Evolutionary conservation across 1,140 invertebrate genomes (phyloP), one percentile per base, ranked within the genome.

Genomic region (Tribolium castaneum): DNA sequence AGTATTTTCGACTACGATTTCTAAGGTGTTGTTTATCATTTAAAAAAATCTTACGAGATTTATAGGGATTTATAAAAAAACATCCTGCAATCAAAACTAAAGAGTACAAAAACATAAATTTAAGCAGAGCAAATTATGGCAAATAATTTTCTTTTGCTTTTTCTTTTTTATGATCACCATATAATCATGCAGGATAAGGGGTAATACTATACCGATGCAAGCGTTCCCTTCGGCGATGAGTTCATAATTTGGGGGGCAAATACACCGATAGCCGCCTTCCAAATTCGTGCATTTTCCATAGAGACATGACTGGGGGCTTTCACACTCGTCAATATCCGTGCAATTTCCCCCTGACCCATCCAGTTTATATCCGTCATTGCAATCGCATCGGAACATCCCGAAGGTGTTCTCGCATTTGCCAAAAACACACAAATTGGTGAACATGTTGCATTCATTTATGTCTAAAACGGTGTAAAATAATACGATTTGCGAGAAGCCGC

Each of bases 341-440:
- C 94, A 95, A 66, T 86, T 85, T 10, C 86, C 86, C 1, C 93
- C 93, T 6, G 92, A 92, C 6, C 91, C 87, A 82, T 96, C 95
- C 1, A 96, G 88, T 82, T 94, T 93, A 86, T 94, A 97, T 0
- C 95, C 95, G 82, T 94, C 92, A 84, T 95, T 90, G 84, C 96
- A 97, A 78, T 94, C 91, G 85, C 95, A 97, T 52, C 92, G 90
- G 86, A 96, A 97, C 91, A 95, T 95, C 10, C 96, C 96, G 85
- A 95, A 94, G 1, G 94, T 92, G 86, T 98, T 98, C 83, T 95
- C 94, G 87, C 96, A 97, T 78, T 90, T 90, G 0, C 96, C 96
- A 86, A 91, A 95, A 2, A 96, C 93, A 86, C 96, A 98, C 1
- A 97, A 88, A 83, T 96, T 95, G 82, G 91, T 92, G 87, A 97